Percentiles rank a stretch among this genome's conserved stretches.
Evolutionary conservation across 2,888 invertebrate species (phyloP).

Genomic region (Philereme transversata): DNA sequence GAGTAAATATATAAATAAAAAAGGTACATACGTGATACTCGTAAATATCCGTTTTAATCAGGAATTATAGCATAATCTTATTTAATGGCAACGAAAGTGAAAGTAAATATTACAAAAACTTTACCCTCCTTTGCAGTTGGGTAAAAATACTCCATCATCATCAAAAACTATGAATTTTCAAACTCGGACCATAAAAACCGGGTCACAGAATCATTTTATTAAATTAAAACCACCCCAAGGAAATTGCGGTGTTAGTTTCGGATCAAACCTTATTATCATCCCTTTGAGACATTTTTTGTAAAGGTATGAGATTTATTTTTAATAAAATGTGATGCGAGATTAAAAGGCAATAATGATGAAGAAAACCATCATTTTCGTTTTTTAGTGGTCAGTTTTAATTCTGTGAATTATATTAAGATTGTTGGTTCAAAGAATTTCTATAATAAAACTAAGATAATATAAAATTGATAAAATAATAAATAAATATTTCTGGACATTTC

Average conservation of each 20-base stretch:
- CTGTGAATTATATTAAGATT: not conserved
- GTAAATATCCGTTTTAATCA: no score
- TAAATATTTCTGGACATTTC: no score
- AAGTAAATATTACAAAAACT: no score
- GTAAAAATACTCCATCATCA: not conserved
- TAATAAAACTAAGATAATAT: no score
- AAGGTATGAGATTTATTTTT: slow-evolving; percentile 57
- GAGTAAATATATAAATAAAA: no score
- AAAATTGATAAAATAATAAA: no score
- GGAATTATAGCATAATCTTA: no score
- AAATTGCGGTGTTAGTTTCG: slow-evolving; percentile 74
- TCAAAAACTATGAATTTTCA: slow-evolving; percentile 6
- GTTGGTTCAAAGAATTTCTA: no score
- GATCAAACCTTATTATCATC: slow-evolving; percentile 62
- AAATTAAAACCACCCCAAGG: slow-evolving; percentile 58
- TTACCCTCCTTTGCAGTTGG: no score
- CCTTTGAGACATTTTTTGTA: slow-evolving; percentile 66
- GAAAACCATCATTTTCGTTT: slow-evolving; percentile 28
- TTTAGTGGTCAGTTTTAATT: slow-evolving; percentile 12
- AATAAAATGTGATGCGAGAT: slow-evolving; percentile 47
- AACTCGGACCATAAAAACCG: slow-evolving; percentile 12
- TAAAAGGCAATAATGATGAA: slow-evolving; percentile 25
- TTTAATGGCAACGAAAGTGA: no score
- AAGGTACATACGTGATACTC: no score
- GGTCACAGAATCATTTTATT: slow-evolving; percentile 38